A percentile compares a stretch with the other conserved stretches of the same genome.
phyloP scores from a whole-genome alignment of 2,113 vertebrate genomes.

The Polyodon spathula region DNA sequence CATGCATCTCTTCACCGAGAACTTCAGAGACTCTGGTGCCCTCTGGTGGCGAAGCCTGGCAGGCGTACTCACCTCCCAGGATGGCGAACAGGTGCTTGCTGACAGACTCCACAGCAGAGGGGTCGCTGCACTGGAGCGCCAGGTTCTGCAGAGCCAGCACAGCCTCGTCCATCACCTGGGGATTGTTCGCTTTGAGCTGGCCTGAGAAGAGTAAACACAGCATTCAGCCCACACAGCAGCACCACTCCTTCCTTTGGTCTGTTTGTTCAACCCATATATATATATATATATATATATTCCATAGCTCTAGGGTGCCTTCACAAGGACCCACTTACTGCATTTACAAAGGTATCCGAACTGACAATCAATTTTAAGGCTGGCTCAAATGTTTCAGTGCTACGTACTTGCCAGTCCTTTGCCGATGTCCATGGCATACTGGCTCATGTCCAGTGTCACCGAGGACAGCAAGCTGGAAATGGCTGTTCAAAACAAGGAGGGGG shows the following conservation, averaged over 20 bases:
- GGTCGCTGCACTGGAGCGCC: conserved; percentile 84
- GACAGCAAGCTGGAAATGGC: conserved; percentile 79
- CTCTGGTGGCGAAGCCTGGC: too few relatives aligned
- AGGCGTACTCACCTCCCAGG: conserved; percentile 68
- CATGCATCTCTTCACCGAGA: not conserved
- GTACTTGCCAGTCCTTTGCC: conserved; percentile 86
- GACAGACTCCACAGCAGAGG: conserved; percentile 67
- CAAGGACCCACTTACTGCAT: too few relatives aligned
- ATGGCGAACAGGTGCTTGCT: conserved; percentile 81
- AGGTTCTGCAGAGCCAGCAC: conserved; percentile 80
- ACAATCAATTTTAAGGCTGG: too few relatives aligned
- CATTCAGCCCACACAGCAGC: too few relatives aligned
- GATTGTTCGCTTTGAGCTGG: conserved; percentile 88
- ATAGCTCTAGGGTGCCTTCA: too few relatives aligned
- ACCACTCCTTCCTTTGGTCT: too few relatives aligned
- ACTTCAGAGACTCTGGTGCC: not conserved
- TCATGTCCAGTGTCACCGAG: conserved; percentile 86
- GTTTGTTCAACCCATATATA: too few relatives aligned
- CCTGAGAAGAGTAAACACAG: conserved; percentile 63
- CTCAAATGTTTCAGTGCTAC: conserved; percentile 23
- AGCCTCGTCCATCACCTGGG: conserved; percentile 82
- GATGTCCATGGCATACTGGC: conserved; percentile 87
- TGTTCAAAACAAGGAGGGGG: conserved; percentile 32
- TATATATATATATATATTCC: too few relatives aligned
- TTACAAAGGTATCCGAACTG: too few relatives aligned